Conservation (phyloP, 2,113 vertebrate genomes). For the Origma solitaria region DNA sequence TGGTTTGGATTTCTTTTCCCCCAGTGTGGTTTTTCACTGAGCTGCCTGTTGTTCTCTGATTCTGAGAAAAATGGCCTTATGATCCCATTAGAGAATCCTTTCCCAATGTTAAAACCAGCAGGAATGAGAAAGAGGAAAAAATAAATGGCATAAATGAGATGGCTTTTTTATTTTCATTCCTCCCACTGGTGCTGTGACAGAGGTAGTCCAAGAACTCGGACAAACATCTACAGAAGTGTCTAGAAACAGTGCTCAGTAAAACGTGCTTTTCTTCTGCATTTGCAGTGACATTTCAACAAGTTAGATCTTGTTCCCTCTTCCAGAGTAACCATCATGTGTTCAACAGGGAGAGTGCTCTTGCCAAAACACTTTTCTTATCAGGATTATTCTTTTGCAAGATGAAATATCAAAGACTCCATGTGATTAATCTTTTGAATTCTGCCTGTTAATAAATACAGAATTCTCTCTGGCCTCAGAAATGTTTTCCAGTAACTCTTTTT, state of each 20-base stretch:
- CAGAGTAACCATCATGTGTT: not conserved
- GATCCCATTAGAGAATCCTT: not conserved
- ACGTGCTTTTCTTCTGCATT: conserved; percentile 15
- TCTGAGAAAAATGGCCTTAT: not conserved
- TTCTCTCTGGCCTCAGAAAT: not conserved
- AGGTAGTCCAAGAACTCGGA: not conserved
- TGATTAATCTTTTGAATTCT: not conserved
- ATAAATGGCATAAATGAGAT: not conserved
- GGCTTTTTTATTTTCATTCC: not conserved
- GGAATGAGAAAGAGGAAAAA: not conserved
- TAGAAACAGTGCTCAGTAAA: not conserved
- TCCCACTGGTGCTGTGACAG: not conserved
- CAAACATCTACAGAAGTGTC: not conserved
- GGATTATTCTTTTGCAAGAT: not conserved
- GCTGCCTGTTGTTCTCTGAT: not conserved
- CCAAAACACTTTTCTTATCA: not conserved
- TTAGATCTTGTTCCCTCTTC: not conserved
- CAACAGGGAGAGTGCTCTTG: not conserved
- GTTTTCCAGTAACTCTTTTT: not conserved
- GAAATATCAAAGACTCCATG: not conserved
- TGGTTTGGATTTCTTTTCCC: not conserved
- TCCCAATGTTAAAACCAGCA: not conserved
- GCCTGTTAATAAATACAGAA: not conserved
- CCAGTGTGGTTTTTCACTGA: not conserved
- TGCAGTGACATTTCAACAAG: not conserved